Evolutionary conservation across 2,888 invertebrate species (phyloP).

Genomic region (Synanthedon tipuliformis): DNA sequence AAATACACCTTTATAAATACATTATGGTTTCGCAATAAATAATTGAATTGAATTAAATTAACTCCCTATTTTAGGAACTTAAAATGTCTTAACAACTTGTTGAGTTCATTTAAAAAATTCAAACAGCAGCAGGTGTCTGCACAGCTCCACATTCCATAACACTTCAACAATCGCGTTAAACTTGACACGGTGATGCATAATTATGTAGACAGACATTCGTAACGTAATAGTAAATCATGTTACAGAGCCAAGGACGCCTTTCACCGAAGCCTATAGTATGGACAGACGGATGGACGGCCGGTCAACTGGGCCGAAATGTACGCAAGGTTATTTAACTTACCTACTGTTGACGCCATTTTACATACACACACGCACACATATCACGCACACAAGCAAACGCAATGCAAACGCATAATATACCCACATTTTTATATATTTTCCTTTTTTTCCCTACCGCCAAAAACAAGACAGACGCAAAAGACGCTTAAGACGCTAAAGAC

Average conservation of each 20-base stretch:
- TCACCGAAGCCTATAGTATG: constrained; percentile 13
- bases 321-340: not conserved
- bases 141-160: not conserved
- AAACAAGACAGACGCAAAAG: no score
- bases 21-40: no score
- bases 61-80: no score
- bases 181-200: constrained; percentile 13
- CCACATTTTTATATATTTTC: no score
- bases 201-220: not conserved
- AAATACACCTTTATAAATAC: no score
- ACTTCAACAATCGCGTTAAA: constrained; percentile 13
- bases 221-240: constrained; percentile 14
- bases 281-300: constrained; percentile 7
- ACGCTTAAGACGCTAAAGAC: no score
- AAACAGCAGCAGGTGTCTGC: not conserved
- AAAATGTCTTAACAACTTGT: not conserved
- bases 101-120: not conserved
- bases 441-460: no score
- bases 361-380: no score
- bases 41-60: no score
- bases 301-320: constrained; percentile 6
- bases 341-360: no score
- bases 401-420: no score
- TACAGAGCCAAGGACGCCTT: constrained; percentile 27
- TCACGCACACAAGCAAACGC: no score